These are phyloP conservation scores for Steatocranus sp. DNA, from an alignment of 2,797 vertebrate species.

Conservation along the genomic window DNA sequence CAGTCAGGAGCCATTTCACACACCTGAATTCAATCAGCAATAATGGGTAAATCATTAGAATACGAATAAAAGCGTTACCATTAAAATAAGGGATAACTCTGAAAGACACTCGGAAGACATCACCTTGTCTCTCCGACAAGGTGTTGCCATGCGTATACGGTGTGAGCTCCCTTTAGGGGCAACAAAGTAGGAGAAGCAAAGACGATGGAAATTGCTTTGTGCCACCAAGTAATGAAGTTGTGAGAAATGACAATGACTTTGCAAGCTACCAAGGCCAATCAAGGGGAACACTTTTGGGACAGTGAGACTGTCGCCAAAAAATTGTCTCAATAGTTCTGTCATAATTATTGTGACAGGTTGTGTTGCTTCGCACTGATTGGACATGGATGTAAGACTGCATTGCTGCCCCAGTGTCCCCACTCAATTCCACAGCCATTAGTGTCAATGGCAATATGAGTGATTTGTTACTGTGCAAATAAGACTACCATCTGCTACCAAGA, in stretches of 20 bases:
- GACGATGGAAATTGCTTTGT: conserved; percentile 68
- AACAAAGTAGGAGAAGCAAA: conserved; percentile 38
- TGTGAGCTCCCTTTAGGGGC: conserved; percentile 60
- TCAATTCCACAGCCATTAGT: conserved; percentile 70
- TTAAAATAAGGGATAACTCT: conserved; percentile 5
- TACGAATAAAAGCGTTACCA: background rate
- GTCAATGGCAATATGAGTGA: conserved; percentile 61
- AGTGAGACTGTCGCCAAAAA: conserved; percentile 45
- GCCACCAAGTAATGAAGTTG: conserved; percentile 70
- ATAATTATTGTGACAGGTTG: conserved; percentile 71
- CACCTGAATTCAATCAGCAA: conserved; percentile 1
- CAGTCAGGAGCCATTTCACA: background rate
- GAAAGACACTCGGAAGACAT: conserved; percentile 17
- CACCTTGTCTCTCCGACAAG: conserved; percentile 51
- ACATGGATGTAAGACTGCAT: conserved; percentile 57
- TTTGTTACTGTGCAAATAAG: conserved; percentile 57
- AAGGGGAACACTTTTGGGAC: conserved; percentile 59
- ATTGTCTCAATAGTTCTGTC: conserved; percentile 58
- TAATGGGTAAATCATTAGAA: background rate
- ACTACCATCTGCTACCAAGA: conserved; percentile 59
- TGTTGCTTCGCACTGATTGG: conserved; percentile 61
- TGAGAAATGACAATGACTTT: conserved; percentile 73
- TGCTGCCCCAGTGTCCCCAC: conserved; percentile 55
- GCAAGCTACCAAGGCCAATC: conserved; percentile 69
- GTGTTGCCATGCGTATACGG: conserved; percentile 68